Evolutionary conservation across 2,113 vertebrate genomes (phyloP).

Genomic region (Protobothrops mucrosquamatus): DNA sequence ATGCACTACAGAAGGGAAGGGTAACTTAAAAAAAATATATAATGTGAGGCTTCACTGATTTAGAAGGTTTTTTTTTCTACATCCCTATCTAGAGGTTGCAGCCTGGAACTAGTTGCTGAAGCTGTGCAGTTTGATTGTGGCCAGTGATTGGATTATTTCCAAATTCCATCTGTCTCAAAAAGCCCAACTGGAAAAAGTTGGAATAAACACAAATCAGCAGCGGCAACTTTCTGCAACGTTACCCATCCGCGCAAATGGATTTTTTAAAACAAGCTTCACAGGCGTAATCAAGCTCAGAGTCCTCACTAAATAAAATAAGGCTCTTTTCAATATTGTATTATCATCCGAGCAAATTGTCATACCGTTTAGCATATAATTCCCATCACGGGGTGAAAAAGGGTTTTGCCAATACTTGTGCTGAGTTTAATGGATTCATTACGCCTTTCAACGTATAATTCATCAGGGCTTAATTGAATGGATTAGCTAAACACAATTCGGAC

Average conservation of each 20-base stretch:
- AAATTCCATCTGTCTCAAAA: too few species aligned
- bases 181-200: background rate
- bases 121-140: background rate
- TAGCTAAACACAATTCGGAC: conserved; percentile 51
- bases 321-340: conserved; percentile 44
- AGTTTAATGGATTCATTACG: conserved; percentile 59
- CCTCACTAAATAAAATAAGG: conserved; percentile 6
- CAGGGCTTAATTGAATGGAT: conserved; percentile 60
- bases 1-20: background rate
- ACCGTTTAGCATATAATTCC: conserved; percentile 49
- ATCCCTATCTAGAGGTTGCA: too few species aligned
- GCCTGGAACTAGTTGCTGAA: background rate
- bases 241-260: background rate
- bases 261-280: background rate
- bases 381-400: conserved; percentile 56
- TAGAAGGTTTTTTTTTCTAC: too few species aligned
- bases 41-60: too few species aligned
- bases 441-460: conserved; percentile 61
- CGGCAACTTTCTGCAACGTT: background rate
- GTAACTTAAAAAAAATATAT: too few species aligned
- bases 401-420: conserved; percentile 57
- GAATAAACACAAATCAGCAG: background rate
- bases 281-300: background rate
- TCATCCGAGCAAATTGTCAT: conserved; percentile 53
- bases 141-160: background rate